Base-by-base conservation (phyloP, 1,140 invertebrate species). In the Harlomillsia oculata region DNA sequence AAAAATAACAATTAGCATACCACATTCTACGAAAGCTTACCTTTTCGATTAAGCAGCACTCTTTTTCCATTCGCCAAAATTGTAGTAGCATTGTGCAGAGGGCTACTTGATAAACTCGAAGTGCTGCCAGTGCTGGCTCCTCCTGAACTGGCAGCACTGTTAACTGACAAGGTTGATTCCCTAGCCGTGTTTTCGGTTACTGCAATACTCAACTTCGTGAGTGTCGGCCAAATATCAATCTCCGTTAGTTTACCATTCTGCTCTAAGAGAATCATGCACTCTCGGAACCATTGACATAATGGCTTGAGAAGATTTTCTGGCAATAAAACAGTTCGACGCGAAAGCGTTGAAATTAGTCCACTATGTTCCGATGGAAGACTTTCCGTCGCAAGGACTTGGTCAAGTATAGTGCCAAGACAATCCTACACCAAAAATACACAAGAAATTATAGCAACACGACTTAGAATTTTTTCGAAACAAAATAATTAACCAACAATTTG, bases 271-370 rank as follows among this genome's bases (percentile, higher is more conserved):
- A 51, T 34, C 9, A 65, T 57, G 37, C 53, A 63, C 29, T 65
- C 60, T 52, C 60, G 60, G 2, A 65, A 40, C 60, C 60, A 65
- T 1, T 36, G 21, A 23, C 51, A 55, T 5, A 65, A 26, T 3
- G 64, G 53, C 21, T 45, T 53, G 26, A 65, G 34, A 26, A 63
- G 41, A 55, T 62, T 65, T 50, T 60, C 64, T n/a, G 64, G 64
- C 23, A 65, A 45, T 11, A 65, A 45, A 34, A 65, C 37, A 13
- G 53, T 62, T 53, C 59, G 23, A 23, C 64, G 32, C 2, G 39
- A 48, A 14, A 65, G 37, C 0, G 41, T 37, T 5, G 63, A 40
- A 1, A 58, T 36, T 9, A 62, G 23, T 30, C 62, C 62, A 13
- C 28, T 45, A 16, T 53, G 56, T 30, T 65, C 63, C 5, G 52